phyloP scores from a whole-genome alignment of 2,888 invertebrate species.

The Papilio demoleus region DNA sequence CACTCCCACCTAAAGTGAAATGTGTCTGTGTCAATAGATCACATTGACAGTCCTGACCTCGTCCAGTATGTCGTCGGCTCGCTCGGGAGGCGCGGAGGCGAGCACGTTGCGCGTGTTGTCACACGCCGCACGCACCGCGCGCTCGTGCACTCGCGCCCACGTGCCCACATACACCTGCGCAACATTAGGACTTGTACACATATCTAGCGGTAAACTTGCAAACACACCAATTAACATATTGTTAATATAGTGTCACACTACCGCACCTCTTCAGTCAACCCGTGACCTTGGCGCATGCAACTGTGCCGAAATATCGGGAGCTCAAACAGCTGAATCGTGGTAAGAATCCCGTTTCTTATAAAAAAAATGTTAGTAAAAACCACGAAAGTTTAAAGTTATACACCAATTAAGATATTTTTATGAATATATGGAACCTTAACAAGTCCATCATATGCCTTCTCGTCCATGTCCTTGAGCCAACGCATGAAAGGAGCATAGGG shows the following conservation, averaged over 20 bases:
- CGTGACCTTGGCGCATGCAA: too few species aligned
- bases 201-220: too few species aligned
- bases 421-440: constrained; percentile 85
- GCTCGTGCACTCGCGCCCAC: constrained; percentile 94
- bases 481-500: constrained; percentile 96
- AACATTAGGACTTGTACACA: not conserved
- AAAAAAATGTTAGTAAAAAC: too few species aligned
- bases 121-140: constrained; percentile 91
- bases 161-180: constrained; percentile 88
- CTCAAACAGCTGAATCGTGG: too few species aligned
- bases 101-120: constrained; percentile 86
- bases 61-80: constrained; percentile 60
- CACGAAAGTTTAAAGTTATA: too few species aligned
- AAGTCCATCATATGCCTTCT: constrained; percentile 91
- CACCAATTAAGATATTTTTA: not conserved
- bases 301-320: too few species aligned
- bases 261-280: too few species aligned
- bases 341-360: too few species aligned
- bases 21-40: constrained; percentile 26
- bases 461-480: constrained; percentile 94
- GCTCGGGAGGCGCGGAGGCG: constrained; percentile 51
- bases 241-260: too few species aligned
- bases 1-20: not conserved
- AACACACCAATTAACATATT: too few species aligned
- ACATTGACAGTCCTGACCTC: constrained; percentile 48